Percentiles rank a stretch among this genome's conserved stretches.
These are phyloP conservation scores for Aythya baeri DNA, from an alignment of 2,113 vertebrate species.

Conservation along the genomic window DNA sequence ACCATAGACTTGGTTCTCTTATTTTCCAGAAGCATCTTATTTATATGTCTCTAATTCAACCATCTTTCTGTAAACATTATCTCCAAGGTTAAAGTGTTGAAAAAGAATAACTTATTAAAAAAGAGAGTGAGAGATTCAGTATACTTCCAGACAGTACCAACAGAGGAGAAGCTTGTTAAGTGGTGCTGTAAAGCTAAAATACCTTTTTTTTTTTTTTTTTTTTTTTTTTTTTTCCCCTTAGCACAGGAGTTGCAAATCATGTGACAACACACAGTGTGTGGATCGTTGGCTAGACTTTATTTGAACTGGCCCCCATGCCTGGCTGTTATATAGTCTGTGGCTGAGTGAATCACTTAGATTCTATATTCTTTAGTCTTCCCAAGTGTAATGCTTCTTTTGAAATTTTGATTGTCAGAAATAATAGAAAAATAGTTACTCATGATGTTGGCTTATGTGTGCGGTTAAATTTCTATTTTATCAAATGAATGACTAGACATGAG, in stretches of 20 bases:
- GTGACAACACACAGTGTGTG: not conserved
- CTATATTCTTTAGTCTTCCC: not conserved
- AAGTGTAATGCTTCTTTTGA: not conserved
- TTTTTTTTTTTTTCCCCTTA: not conserved
- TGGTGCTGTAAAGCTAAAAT: not conserved
- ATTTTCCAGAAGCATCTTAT: not conserved
- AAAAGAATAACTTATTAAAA: constrained; percentile 30
- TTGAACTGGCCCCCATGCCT: not conserved
- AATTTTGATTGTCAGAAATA: not conserved
- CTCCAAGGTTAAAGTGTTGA: constrained; percentile 3
- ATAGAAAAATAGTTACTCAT: not conserved
- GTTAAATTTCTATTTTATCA: not conserved
- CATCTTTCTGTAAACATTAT: not conserved
- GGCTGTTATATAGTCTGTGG: not conserved
- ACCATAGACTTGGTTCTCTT: not conserved
- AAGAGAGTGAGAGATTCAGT: constrained; percentile 22
- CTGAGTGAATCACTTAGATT: not conserved
- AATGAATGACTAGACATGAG: not conserved
- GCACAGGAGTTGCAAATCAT: not conserved
- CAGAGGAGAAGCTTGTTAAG: not conserved
- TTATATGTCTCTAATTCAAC: not conserved
- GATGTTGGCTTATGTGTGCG: not conserved
- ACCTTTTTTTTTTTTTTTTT: not conserved
- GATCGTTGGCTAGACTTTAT: not conserved
- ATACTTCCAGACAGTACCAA: constrained; percentile 1